Conservation (phyloP, 2,797 vertebrate species). For the Anniella stebbinsi region DNA sequence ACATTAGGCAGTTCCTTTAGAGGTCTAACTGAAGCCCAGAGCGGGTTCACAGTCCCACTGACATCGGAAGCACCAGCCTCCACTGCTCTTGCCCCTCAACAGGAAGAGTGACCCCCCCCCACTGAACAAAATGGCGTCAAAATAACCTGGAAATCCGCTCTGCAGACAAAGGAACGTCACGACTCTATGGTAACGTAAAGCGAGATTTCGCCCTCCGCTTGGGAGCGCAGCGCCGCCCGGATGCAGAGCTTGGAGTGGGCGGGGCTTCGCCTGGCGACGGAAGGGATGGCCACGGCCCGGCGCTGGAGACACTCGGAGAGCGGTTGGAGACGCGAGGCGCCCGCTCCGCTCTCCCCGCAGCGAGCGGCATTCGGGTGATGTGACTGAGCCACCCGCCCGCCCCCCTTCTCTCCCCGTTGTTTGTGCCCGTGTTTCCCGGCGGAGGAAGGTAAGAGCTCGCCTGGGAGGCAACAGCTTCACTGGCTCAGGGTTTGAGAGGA, state of each 20-base stretch:
- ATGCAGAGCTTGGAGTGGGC: neutral
- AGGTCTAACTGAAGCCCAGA: too few relatives aligned
- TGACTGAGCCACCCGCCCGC: conserved; percentile 46
- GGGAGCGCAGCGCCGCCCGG: conserved; percentile 14
- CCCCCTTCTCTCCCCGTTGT: conserved; percentile 1
- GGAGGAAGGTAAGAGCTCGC: conserved; percentile 56
- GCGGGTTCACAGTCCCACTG: too few relatives aligned
- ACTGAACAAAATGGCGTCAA: neutral
- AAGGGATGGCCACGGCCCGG: conserved; percentile 46
- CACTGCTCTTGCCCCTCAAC: too few relatives aligned
- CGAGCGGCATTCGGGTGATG: conserved; percentile 51
- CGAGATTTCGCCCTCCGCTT: too few relatives aligned
- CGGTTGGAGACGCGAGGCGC: neutral
- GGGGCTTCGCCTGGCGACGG: neutral
- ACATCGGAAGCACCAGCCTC: too few relatives aligned
- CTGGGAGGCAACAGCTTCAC: neutral
- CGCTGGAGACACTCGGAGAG: neutral
- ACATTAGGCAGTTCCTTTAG: too few relatives aligned
- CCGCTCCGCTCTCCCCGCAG: neutral
- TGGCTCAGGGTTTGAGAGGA: neutral
- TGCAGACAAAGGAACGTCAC: neutral
- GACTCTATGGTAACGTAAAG: neutral
- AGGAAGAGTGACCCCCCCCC: too few relatives aligned
- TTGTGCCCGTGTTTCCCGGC: conserved; percentile 57
- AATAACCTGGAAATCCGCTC: neutral